These are phyloP conservation scores for Boloria selene DNA, from an alignment of 2,888 invertebrate species.

Conservation along the genomic window DNA sequence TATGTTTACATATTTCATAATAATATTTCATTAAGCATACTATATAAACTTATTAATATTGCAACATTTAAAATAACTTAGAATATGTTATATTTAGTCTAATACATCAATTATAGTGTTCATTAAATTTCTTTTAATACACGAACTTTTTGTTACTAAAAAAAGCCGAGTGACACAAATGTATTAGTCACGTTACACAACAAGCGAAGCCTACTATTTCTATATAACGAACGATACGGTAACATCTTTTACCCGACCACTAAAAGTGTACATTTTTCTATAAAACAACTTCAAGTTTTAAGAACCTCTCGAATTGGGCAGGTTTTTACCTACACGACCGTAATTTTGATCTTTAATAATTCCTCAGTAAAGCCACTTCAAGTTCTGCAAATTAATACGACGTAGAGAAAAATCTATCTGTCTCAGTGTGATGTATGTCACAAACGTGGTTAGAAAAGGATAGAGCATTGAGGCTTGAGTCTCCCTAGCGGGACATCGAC, in stretches of 20 bases:
- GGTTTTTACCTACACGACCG: slow-evolving; percentile 64
- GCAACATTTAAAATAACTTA: not conserved
- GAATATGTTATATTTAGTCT: not conserved
- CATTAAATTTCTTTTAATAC: not conserved
- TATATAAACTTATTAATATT: too few relatives aligned
- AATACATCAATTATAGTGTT: not conserved
- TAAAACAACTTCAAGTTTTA: slow-evolving; percentile 39
- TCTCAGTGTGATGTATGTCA: slow-evolving; percentile 58
- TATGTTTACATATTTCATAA: too few relatives aligned
- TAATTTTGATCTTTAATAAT: slow-evolving; percentile 68
- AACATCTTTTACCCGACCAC: slow-evolving; percentile 53
- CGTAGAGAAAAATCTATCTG: slow-evolving; percentile 47
- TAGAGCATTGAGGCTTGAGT: slow-evolving; percentile 60
- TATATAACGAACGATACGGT: slow-evolving; percentile 55
- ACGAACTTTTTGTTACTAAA: not conserved
- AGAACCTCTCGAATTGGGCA: slow-evolving; percentile 54
- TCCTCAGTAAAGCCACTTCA: slow-evolving; percentile 69
- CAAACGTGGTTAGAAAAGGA: slow-evolving; percentile 55
- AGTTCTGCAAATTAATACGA: slow-evolving; percentile 70
- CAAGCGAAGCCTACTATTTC: slow-evolving; percentile 59
- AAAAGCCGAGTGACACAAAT: slow-evolving; percentile 9
- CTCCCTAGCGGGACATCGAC: slow-evolving; percentile 81
- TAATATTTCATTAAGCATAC: too few relatives aligned
- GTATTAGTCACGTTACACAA: slow-evolving; percentile 48
- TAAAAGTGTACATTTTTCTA: slow-evolving; percentile 44